Evolutionary conservation across 2,888 invertebrate species (phyloP).

Genomic region (Yponomeuta plumbellus): DNA sequence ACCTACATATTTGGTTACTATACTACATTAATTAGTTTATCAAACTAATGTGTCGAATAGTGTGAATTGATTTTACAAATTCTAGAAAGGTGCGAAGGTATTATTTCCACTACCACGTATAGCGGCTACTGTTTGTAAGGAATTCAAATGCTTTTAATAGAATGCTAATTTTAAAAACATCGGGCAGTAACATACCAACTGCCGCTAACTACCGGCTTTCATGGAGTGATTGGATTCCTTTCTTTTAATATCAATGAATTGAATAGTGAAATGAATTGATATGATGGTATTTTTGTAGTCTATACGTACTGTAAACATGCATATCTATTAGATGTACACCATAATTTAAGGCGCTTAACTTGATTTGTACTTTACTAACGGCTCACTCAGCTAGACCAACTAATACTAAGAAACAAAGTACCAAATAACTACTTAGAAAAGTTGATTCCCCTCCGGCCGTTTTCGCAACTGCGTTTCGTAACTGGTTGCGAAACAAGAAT

Average conservation of each 20-base stretch:
- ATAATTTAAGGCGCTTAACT: neutral
- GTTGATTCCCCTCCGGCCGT: neutral
- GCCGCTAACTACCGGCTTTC: neutral
- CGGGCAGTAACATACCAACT: constrained; percentile 25
- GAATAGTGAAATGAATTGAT: no score
- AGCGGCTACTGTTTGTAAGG: neutral
- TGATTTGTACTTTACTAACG: neutral
- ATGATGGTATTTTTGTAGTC: neutral
- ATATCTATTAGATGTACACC: neutral
- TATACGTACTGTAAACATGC: neutral
- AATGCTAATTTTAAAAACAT: constrained; percentile 53
- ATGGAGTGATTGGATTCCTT: neutral
- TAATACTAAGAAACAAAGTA: neutral
- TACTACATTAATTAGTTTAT: no score
- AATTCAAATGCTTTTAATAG: constrained; percentile 49
- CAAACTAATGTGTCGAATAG: neutral
- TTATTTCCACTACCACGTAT: neutral
- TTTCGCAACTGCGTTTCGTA: no score
- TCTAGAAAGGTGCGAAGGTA: neutral
- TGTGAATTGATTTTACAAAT: neutral
- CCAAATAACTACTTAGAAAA: no score
- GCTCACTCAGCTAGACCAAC: neutral
- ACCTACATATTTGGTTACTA: no score
- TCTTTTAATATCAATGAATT: no score
- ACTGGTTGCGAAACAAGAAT: neutral